Evolutionary conservation across 2,888 invertebrate genomes (phyloP), one percentile per base, ranked within the genome.

Genomic region (Apodemia mormo): DNA sequence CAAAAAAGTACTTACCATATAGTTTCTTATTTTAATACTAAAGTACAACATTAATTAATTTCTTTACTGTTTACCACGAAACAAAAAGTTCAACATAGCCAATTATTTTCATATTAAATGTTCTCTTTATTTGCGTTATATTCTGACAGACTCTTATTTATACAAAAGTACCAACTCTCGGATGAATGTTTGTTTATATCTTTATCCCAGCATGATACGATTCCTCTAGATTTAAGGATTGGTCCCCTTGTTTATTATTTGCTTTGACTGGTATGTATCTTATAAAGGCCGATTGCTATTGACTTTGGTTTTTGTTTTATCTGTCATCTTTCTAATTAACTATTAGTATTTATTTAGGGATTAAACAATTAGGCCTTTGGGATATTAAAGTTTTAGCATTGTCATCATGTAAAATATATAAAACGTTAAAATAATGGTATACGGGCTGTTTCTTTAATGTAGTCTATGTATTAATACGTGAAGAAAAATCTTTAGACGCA

Each of bases 171-270:
- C n/a, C n/a, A 30, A 14, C 14, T 33, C 33, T 61, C 14, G 14
- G 33, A 61, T 61, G 61, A 33, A 30, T 61, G 14, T 61, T 61
- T 61, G 30, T 14, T 14, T 61, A 33, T 61, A 33, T 61, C 14
- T 61, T 61, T 61, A 61, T 61, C 61, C 14, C 61, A 33, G 30
- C 7, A 61, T 61, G 33, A 61, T 61, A 61, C 83, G 77, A 86
- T 87, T 85, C 80, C 84, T 87, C 82, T 81, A 83, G 85, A 61
- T 61, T 82, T 85, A 76, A 77, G 82, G 84, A 84, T 85, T 85
- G 82, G 83, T 83, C 81, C 76, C 81, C 78, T 82, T 84, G 81
- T 82, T 85, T 85, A 85, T 87, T 83, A 81, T 83, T 83, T 81
- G 79, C 78, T 81, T 82, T 80, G 77, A 76, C 7, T 64, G 33